phyloP scores from a whole-genome alignment of 2,888 invertebrate genomes.

The Pecten maximus region DNA sequence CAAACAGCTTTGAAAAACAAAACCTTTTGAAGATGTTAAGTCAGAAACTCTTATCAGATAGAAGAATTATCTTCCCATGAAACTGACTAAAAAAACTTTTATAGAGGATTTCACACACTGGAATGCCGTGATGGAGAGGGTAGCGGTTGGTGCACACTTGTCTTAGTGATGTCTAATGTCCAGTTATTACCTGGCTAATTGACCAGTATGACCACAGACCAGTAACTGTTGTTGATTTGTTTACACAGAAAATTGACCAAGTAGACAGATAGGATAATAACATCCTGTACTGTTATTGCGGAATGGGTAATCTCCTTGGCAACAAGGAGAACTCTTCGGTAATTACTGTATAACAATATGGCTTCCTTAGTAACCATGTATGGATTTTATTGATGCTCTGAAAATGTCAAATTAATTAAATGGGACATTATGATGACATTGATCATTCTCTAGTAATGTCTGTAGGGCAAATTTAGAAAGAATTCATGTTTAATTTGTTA shows the following conservation, averaged over 20 bases:
- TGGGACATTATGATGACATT: no score
- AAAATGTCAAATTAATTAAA: background rate
- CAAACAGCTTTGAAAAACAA: background rate
- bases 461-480: no score
- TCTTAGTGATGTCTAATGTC: background rate
- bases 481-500: no score
- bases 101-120: background rate
- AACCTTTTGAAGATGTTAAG: background rate
- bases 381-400: no score
- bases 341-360: background rate
- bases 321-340: conserved; percentile 16
- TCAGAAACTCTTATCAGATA: background rate
- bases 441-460: no score
- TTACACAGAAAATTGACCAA: background rate
- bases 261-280: background rate
- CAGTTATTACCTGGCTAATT: conserved; percentile 2
- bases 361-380: background rate
- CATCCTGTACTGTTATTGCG: background rate
- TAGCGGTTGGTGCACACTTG: background rate
- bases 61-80: background rate
- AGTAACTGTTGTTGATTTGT: conserved; percentile 23
- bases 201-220: background rate
- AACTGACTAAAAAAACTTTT: background rate
- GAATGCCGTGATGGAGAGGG: no score
- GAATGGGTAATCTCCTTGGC: conserved; percentile 28